phyloP scores from a whole-genome alignment of 1,140 invertebrate species.

The Amyelois transitella region DNA sequence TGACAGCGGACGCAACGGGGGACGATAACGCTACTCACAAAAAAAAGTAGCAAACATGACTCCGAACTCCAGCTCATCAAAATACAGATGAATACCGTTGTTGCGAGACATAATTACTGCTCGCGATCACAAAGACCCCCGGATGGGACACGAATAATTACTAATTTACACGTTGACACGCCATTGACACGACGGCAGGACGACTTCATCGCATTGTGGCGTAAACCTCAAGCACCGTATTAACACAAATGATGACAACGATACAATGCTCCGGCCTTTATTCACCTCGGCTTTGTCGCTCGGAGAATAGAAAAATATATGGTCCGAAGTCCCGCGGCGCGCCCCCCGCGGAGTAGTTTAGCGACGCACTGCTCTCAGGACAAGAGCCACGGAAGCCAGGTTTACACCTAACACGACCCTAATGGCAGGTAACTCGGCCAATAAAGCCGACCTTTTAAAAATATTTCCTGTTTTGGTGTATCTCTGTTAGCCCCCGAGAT shows the following conservation, averaged over 20 bases:
- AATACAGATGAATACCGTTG: conserved; percentile 31
- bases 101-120: conserved; percentile 46
- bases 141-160: conserved; percentile 56
- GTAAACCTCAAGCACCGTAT: conserved; percentile 70
- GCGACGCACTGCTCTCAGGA: conserved; percentile 42
- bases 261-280: conserved; percentile 52
- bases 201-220: conserved; percentile 65
- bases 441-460: conserved; percentile 66
- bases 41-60: conserved; percentile 45
- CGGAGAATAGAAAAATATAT: conserved; percentile 68
- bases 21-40: conserved; percentile 38
- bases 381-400: conserved; percentile 53
- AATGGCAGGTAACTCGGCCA: conserved; percentile 68
- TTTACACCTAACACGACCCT: conserved; percentile 69
- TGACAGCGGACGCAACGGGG: conserved; percentile 37
- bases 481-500: conserved; percentile 50
- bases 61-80: conserved; percentile 24
- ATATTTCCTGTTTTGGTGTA: conserved; percentile 69
- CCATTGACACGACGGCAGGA: conserved; percentile 57
- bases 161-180: conserved; percentile 68
- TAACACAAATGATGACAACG: conserved; percentile 72
- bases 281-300: conserved; percentile 56
- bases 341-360: conserved; percentile 53
- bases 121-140: conserved; percentile 48
- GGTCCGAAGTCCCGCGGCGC: conserved; percentile 49